phyloP scores from a whole-genome alignment of 2,113 vertebrate species.

The Cisticola juncidis region DNA sequence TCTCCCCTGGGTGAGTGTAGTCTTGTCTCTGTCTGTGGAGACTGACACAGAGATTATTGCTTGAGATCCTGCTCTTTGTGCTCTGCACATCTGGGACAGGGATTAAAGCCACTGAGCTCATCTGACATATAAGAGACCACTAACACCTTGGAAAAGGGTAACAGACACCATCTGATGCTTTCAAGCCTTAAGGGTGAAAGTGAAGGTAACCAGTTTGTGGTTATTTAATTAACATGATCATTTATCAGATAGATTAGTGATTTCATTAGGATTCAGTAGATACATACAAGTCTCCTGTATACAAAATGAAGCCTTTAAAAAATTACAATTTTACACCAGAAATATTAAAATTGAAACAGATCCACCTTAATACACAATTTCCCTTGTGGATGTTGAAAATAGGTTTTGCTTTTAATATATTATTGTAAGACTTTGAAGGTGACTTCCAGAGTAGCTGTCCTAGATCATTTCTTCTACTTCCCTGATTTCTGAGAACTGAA shows the following conservation, averaged over 20 bases:
- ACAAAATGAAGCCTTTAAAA: neutral
- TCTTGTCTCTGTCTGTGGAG: slow-evolving; percentile 19
- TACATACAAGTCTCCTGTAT: neutral
- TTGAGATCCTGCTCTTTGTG: slow-evolving; percentile 46
- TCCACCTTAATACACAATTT: neutral
- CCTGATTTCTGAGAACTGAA: neutral
- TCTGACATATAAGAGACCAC: slow-evolving; percentile 11
- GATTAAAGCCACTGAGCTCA: slow-evolving; percentile 43
- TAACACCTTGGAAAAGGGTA: slow-evolving; percentile 31
- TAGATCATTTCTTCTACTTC: neutral
- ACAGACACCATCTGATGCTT: slow-evolving; percentile 25
- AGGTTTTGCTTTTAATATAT: neutral
- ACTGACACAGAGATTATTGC: slow-evolving; percentile 43
- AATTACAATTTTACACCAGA: neutral
- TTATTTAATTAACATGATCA: neutral
- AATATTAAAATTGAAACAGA: neutral
- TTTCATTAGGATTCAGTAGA: neutral
- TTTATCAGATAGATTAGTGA: neutral
- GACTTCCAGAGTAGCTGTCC: neutral
- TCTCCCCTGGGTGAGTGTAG: neutral
- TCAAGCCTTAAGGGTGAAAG: neutral
- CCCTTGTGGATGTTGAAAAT: neutral
- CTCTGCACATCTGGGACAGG: slow-evolving; percentile 19
- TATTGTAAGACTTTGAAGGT: slow-evolving; percentile 17
- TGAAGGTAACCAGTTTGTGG: neutral